Evolutionary conservation across 1,140 invertebrate genomes (phyloP), one percentile per base, ranked within the genome.

Genomic region (Hylaeus anthracinus): DNA sequence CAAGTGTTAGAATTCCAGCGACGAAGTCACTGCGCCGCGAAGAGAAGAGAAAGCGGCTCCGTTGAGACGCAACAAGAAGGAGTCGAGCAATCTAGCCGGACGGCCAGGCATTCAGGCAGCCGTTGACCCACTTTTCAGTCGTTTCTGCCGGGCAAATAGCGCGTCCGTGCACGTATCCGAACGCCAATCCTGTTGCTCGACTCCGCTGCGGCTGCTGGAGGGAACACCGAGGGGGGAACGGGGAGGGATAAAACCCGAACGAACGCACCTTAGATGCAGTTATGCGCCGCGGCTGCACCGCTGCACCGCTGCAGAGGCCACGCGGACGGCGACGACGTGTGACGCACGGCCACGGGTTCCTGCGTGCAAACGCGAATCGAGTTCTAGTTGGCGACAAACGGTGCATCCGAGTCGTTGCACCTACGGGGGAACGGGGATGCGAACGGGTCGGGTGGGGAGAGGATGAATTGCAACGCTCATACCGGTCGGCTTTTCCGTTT

Each of bases 21-120:
- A 65, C 74, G 79, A 72, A 80, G 56, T 86, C 82, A 77, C 80
- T 77, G 83, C 58, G 77, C 86, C 80, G 85, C 78, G 26, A 82
- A 84, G 79, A 85, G 86, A 92, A 92, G 91, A 92, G 91, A 92
- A 92, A 92, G 91, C 89, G 86, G 85, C 88, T 88, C 73, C 72
- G 79, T 83, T 37, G 67, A 86, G 82, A 86, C 84, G 86, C 84
- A 86, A 85, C 84, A 86, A 85, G 74, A 86, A 80, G 73, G 72
- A 71, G 71, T 73, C 83, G 58, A 79, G 73, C 80, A 70, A 74
- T 61, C 72, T 70, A 86, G 81, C 73, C 79, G 41, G 70, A 69
- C 73, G 41, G 70, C 72, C 73, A 86, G 84, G 82, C 80, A 86
- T 86, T 84, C 85, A 83, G 69, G 71, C 64, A 86, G 87, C 84